Evolutionary conservation across 2,113 vertebrate genomes (phyloP).

Genomic region (Mesembrinibis cayennensis): DNA sequence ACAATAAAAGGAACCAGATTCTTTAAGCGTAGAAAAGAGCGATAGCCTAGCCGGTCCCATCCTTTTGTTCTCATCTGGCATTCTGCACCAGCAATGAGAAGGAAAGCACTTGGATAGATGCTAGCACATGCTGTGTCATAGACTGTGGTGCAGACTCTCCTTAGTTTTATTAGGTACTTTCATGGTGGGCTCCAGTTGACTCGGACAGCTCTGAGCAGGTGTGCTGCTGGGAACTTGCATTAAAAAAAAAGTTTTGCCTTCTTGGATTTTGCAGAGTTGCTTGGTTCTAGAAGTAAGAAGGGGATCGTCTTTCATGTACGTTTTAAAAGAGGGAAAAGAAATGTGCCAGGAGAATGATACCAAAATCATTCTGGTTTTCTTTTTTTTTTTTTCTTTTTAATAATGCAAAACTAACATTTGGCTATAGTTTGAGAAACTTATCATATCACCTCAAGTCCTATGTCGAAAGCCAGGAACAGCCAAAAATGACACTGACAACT

Average conservation of each 20-base stretch:
- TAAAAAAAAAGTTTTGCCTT: background rate
- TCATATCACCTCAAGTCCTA: accelerated
- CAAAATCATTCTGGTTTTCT: background rate
- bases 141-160: background rate
- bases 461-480: background rate
- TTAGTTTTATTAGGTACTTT: background rate
- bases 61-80: background rate
- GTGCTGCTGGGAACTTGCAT: background rate
- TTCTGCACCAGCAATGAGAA: background rate
- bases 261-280: background rate
- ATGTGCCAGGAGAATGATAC: background rate
- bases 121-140: background rate
- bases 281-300: background rate
- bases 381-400: background rate
- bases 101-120: background rate
- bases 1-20: background rate
- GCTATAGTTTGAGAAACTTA: background rate
- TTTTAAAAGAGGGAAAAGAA: background rate
- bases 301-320: background rate
- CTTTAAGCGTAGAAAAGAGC: background rate
- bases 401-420: background rate
- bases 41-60: background rate
- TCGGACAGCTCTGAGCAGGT: background rate
- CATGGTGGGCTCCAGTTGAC: background rate
- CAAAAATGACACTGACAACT: background rate